Conservation (phyloP, 1,140 invertebrate species). For the Trichonephila clavata region DNA sequence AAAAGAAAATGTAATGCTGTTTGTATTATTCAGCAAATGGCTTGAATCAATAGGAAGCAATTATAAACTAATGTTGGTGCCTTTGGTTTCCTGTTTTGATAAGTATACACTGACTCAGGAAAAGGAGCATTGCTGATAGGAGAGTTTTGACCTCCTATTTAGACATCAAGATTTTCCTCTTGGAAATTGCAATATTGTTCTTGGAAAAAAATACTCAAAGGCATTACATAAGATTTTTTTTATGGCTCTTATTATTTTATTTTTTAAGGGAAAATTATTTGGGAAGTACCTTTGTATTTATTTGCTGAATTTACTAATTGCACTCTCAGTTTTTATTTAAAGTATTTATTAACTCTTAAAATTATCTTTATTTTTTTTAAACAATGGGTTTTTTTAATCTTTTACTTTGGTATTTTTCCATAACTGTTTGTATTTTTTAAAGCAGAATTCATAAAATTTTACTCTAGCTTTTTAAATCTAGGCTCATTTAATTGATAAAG, state of each 20-base stretch:
- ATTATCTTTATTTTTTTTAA: too few species aligned
- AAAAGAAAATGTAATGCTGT: background rate
- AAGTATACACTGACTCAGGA: slow-evolving; percentile 43
- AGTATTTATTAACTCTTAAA: too few species aligned
- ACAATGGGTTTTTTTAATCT: too few species aligned
- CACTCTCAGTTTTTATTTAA: too few species aligned
- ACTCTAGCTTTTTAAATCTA: too few species aligned
- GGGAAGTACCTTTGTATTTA: too few species aligned
- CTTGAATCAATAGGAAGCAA: slow-evolving; percentile 38
- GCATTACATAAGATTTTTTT: background rate
- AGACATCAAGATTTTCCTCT: slow-evolving; percentile 32
- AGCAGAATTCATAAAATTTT: too few species aligned
- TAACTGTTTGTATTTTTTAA: too few species aligned
- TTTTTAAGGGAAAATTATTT: too few species aligned
- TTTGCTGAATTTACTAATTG: too few species aligned
- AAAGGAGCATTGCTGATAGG: slow-evolving; percentile 52
- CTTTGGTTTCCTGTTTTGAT: slow-evolving; percentile 32
- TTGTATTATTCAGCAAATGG: background rate
- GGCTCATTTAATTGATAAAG: too few species aligned
- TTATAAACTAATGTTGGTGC: slow-evolving; percentile 7
- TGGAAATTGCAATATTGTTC: background rate
- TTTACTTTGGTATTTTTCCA: too few species aligned
- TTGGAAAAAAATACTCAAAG: background rate
- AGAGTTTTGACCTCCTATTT: slow-evolving; percentile 34
- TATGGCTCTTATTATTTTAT: background rate